A percentile compares a stretch with the other conserved stretches of the same genome.
Evolutionary conservation across 2,888 invertebrate species (phyloP).

Genomic region (Anaspis maculata): DNA sequence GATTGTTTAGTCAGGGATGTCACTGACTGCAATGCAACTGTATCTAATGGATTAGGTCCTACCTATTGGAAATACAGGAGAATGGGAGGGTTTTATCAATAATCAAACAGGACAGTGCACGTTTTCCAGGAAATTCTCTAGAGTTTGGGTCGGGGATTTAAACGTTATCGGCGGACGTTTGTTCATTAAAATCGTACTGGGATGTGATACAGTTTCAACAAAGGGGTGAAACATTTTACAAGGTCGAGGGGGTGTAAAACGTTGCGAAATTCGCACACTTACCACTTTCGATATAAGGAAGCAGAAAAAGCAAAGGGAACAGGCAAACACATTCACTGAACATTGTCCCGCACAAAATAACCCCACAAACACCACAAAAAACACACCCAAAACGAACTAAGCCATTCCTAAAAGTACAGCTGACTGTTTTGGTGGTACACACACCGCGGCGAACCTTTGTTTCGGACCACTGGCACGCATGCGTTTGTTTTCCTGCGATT

Average conservation of each 20-base stretch:
- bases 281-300: constrained; percentile 65
- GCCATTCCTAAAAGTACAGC: constrained; percentile 15
- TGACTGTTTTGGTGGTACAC: constrained; percentile 11
- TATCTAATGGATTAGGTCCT: too few relatives aligned
- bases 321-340: constrained; percentile 43
- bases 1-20: too few relatives aligned
- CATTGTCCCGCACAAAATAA: constrained; percentile 21
- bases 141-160: too few relatives aligned
- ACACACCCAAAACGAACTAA: constrained; percentile 17
- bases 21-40: too few relatives aligned
- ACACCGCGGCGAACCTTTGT: constrained; percentile 11
- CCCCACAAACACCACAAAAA: constrained; percentile 18
- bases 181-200: too few relatives aligned
- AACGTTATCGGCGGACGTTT: too few relatives aligned
- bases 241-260: constrained; percentile 11
- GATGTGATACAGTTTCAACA: too few relatives aligned
- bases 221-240: constrained; percentile 9
- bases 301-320: constrained; percentile 58
- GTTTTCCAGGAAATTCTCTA: too few relatives aligned
- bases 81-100: too few relatives aligned
- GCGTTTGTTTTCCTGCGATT: constrained; percentile 9
- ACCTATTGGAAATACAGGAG: too few relatives aligned
- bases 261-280: constrained; percentile 39
- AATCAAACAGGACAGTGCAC: too few relatives aligned
- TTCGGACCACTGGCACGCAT: constrained; percentile 9